A percentile compares a stretch with the other conserved stretches of the same genome.
Evolutionary conservation across 2,888 invertebrate genomes (phyloP).

Genomic region (Pandemis corylana): DNA sequence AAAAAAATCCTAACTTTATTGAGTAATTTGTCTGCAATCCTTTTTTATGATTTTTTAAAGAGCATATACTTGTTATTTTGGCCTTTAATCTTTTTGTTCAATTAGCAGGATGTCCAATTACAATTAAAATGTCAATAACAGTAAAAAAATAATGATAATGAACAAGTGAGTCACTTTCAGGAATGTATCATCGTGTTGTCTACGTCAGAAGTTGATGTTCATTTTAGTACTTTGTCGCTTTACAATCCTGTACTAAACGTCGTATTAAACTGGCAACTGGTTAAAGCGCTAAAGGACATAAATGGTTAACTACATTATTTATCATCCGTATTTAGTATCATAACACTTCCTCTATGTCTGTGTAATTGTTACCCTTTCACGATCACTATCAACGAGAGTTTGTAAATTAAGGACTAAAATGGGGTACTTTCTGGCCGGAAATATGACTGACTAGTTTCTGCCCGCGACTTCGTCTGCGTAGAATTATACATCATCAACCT

Average conservation of each 20-base stretch:
- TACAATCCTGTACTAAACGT: neutral
- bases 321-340: too few species aligned
- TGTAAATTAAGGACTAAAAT: too few species aligned
- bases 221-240: neutral
- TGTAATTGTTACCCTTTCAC: too few species aligned
- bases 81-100: constrained; percentile 33
- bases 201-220: neutral
- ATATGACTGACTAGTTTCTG: too few species aligned
- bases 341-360: too few species aligned
- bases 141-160: constrained; percentile 30
- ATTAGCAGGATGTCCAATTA: constrained; percentile 25
- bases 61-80: neutral
- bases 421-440: too few species aligned
- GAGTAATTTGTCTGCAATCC: constrained; percentile 3
- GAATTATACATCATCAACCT: too few species aligned
- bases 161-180: constrained; percentile 34
- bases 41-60: constrained; percentile 6
- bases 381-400: too few species aligned
- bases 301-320: too few species aligned
- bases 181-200: constrained; percentile 22
- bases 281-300: too few species aligned
- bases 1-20: neutral
- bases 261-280: too few species aligned
- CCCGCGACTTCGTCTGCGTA: too few species aligned
- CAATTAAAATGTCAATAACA: constrained; percentile 21